Base-by-base conservation (phyloP, 2,888 invertebrate genomes). In the Toxonevra muliebris region DNA sequence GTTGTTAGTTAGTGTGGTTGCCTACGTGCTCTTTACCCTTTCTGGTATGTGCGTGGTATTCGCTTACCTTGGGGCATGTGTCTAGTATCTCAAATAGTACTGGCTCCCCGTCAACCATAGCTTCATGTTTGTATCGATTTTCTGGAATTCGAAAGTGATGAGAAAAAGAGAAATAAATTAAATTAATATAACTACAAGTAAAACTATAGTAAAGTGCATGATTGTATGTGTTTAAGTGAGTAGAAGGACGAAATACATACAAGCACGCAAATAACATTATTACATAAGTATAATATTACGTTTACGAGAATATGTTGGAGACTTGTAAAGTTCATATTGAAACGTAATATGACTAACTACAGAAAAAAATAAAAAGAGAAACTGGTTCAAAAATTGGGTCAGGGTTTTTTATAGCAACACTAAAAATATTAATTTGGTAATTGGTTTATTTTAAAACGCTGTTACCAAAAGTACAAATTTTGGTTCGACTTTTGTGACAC, bases 61-160 rank as follows among this genome's bases (percentile, higher is more conserved):
- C 43, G 69, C 69, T 73, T 77, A 85, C 86, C 81, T 85, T 85
- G 67, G 67, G 93, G 91, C 95, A 94, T 60, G 95, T 93, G 85
- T 97, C 96, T 77, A 96, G 87, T 77, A 97, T 94, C 86, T 97
- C 96, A 79, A 95, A 94, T 50, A 95, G 88, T 70, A 96, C 90
- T 15, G 96, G 93, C 80, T 97, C 96, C 13, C 93, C 92, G 78
- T 96, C 95, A 70, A 96, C 90, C 80, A 95, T 86, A 20, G 94
- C 91, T 85, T 96, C 96, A 84, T 95, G 93, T 80, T 94, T 96
- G 85, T 96, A 95, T 84, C 93, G 90, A 84, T 92, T 94, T 84
- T 95, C 95, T 94, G 88, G 73, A 89, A 90, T 69, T 65, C 7
- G 2, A 30, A 30, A 30, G 30, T 30, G 30, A 30, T 30, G 30